phyloP scores from a whole-genome alignment of 2,888 invertebrate species.

The Linyphia triangularis region DNA sequence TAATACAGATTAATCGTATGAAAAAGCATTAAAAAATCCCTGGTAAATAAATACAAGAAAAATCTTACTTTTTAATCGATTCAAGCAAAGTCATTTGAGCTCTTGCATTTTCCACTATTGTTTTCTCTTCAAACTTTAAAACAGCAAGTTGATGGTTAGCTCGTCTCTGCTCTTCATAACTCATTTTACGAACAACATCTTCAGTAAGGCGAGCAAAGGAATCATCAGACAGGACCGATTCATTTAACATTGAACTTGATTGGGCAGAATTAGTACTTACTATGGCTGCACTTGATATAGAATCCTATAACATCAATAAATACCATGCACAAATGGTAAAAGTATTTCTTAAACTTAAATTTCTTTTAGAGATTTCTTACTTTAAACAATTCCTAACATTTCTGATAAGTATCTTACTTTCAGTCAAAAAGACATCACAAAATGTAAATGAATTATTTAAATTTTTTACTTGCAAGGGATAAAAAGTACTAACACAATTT shows the following conservation, averaged over 20 bases:
- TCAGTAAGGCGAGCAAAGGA: constrained; percentile 80
- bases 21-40: not conserved
- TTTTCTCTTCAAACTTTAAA: constrained; percentile 85
- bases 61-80: constrained; percentile 83
- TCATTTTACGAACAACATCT: constrained; percentile 81
- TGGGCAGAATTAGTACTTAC: constrained; percentile 32
- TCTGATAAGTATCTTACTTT: too few species aligned
- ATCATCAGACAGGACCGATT: constrained; percentile 77
- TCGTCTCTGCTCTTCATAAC: constrained; percentile 85
- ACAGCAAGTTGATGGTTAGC: constrained; percentile 85
- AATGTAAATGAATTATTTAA: not conserved
- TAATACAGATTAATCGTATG: not conserved
- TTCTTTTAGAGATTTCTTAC: not conserved
- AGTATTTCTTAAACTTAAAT: too few species aligned
- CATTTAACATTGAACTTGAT: constrained; percentile 15
- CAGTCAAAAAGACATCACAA: too few species aligned
- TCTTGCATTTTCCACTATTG: constrained; percentile 85
- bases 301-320: constrained; percentile 52
- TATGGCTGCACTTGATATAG: constrained; percentile 49
- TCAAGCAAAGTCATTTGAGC: constrained; percentile 85
- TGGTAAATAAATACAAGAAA: not conserved
- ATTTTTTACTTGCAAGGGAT: too few species aligned
- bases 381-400: not conserved
- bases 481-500: too few species aligned
- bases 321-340: too few species aligned